A percentile compares a stretch with the other conserved stretches of the same genome.
Evolutionary conservation across 2,113 vertebrate species (phyloP).

Genomic region (Diglossa brunneiventris): DNA sequence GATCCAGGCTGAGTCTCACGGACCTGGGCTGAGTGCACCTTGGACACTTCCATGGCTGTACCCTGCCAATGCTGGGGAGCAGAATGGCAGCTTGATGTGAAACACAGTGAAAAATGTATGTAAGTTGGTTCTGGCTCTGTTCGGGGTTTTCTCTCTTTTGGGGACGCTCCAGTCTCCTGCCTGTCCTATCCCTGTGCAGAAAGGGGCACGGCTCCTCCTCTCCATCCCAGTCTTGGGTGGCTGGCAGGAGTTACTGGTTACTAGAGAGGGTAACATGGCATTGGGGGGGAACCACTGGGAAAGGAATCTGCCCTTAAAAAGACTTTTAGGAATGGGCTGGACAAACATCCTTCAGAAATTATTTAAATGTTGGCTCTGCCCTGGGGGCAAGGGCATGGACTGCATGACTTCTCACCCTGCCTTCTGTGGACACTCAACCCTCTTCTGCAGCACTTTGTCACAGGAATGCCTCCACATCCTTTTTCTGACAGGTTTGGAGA

Average conservation of each 20-base stretch:
- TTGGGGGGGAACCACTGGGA: not conserved
- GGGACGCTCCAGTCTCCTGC: not conserved
- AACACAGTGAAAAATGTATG: not conserved
- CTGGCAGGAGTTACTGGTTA: not conserved
- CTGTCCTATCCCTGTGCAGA: not conserved
- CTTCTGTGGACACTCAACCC: not conserved
- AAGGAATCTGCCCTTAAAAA: not conserved
- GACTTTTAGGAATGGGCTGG: not conserved
- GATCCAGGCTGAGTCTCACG: not conserved
- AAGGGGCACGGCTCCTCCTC: not conserved
- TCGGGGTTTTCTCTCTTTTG: not conserved
- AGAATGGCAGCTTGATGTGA: not conserved
- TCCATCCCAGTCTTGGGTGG: fast-evolving
- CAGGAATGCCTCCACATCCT: not conserved
- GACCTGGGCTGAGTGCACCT: not conserved
- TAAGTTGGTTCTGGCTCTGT: not conserved
- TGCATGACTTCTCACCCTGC: not conserved
- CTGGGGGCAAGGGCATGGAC: not conserved
- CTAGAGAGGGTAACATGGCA: not conserved
- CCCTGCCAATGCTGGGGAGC: not conserved
- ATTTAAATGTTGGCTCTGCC: not conserved
- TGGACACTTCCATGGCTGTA: not conserved
- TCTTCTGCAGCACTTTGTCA: not conserved
- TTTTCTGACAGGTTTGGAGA: not conserved
- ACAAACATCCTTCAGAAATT: not conserved